These are phyloP conservation scores for Oxyruncus cristatus DNA, from an alignment of 2,113 vertebrate species.

Conservation along the genomic window DNA sequence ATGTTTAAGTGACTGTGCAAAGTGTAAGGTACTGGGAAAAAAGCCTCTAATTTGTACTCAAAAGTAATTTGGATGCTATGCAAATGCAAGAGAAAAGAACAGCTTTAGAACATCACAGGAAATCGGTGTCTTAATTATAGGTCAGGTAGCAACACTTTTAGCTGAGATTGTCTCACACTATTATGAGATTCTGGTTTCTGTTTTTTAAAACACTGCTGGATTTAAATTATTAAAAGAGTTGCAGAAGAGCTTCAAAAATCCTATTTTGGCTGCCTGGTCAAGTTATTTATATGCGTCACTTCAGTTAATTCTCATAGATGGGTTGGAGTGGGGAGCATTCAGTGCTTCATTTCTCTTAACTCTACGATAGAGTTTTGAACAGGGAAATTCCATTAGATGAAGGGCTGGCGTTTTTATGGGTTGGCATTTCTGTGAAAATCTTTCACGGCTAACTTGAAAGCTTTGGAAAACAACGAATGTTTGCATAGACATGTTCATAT, in stretches of 20 bases:
- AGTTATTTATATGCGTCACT: not conserved
- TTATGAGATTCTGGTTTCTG: not conserved
- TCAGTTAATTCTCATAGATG: not conserved
- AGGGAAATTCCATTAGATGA: not conserved
- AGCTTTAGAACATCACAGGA: not conserved
- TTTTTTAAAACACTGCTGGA: not conserved
- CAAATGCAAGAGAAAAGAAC: not conserved
- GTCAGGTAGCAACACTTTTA: not conserved
- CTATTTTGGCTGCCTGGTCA: not conserved
- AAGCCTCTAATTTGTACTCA: conserved; percentile 6
- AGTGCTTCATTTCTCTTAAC: not conserved
- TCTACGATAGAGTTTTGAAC: not conserved
- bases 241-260: not conserved
- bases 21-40: not conserved
- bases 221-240: not conserved
- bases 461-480: not conserved
- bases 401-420: not conserved
- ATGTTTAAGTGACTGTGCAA: conserved; percentile 44
- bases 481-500: not conserved
- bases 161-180: not conserved
- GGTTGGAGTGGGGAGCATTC: not conserved
- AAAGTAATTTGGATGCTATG: not conserved
- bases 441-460: not conserved
- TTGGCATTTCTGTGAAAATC: not conserved
- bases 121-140: not conserved